Evolutionary conservation across 2,113 vertebrate species (phyloP), one percentile per base, ranked within the genome.

Genomic region (Xyrauchen texanus): DNA sequence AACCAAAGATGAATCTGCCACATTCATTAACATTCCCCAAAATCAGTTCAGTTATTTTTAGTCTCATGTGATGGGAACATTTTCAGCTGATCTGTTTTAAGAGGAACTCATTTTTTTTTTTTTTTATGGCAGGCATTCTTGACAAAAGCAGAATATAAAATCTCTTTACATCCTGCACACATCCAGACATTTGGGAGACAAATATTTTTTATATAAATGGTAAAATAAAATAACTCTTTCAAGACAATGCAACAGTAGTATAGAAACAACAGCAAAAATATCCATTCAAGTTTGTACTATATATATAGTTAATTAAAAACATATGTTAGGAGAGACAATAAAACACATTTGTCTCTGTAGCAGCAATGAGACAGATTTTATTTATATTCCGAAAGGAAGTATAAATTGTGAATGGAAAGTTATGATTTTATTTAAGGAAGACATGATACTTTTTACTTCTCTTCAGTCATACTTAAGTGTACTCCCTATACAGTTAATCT

Each of bases 41-140:
- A 64, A 68, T n/a, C 46, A 73, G 65, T 12, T 66, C 55, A 10
- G 4, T 53, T 64, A 16, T 49, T 7, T 52, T 76, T 52, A 68
- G 46, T 52, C 46, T 68, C 11, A 44, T 34, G 21, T 34, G 16
- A 15, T 5, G 11, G 44, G 47, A 44, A 70, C 13, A 69, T 53
- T 53, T 1, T 53, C 1, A 3, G 9, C 67, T 69, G 67, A 34
- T 64, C 45, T 4, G 7, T 63, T 74, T 74, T 45, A 11, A 74
- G 58, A 62, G 58, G 7, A 74, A 74, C 45, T 62, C 46, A 16
- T 53, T 79, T 55, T 70, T 8, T 67, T 78, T 72, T 53, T 79
- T 55, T 70, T 8, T 67, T 78, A 67, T 6, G 13, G 45, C 47
- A 70, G 9, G 4, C 15, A 46, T 70, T 71, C 16, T 45, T 62